These are phyloP conservation scores for Microtus obscurus DNA, from an alignment of 2,797 vertebrate genomes.

Conservation along the genomic window DNA sequence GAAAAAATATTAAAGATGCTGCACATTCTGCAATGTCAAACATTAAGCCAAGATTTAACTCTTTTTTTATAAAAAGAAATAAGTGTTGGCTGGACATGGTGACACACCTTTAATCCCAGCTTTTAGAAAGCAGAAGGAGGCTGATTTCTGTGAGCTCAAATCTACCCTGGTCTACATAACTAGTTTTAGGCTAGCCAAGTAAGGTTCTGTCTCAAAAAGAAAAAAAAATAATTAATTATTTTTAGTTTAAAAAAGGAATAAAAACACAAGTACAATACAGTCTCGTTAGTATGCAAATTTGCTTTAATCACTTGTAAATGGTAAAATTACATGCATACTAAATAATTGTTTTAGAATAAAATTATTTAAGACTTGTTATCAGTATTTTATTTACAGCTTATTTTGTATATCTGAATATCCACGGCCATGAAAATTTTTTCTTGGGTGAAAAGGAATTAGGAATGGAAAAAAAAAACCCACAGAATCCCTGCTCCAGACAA, in stretches of 20 bases:
- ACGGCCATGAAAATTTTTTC: background rate
- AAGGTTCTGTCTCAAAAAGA: background rate
- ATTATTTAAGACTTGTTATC: background rate
- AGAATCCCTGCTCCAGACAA: background rate
- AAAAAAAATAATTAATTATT: background rate
- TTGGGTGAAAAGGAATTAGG: background rate
- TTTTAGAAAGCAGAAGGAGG: background rate
- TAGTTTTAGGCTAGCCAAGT: background rate
- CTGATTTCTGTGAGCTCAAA: background rate
- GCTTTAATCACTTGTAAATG: background rate
- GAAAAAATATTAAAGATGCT: background rate
- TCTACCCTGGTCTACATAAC: background rate
- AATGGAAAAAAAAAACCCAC: background rate
- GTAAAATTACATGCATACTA: background rate
- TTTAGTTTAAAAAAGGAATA: background rate
- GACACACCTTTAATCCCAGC: background rate
- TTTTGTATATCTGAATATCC: background rate
- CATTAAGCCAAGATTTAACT: background rate
- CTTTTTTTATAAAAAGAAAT: background rate
- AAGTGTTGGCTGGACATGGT: background rate
- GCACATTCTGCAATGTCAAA: background rate
- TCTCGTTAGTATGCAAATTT: background rate
- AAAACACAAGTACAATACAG: background rate
- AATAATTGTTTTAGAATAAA: background rate
- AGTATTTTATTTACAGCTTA: too few relatives aligned